phyloP scores from a whole-genome alignment of 1,140 invertebrate species.

The Goniozus legneri region DNA sequence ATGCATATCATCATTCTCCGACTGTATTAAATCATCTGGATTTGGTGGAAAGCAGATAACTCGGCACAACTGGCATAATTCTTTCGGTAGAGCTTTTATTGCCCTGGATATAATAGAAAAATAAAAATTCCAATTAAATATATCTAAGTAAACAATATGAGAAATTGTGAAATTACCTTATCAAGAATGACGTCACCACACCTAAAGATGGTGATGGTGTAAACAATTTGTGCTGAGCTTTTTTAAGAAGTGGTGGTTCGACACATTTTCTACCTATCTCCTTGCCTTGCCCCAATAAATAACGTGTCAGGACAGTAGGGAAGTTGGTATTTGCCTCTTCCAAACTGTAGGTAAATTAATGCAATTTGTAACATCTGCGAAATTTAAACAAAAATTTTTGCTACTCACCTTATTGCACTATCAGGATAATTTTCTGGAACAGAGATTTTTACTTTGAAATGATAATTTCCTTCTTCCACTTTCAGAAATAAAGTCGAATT shows the following conservation, averaged over 20 bases:
- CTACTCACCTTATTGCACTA: conserved; percentile 55
- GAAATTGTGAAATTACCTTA: conserved; percentile 39
- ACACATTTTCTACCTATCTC: conserved; percentile 71
- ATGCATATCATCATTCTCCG: conserved; percentile 61
- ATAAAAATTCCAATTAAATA: not conserved
- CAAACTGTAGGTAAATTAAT: conserved; percentile 47
- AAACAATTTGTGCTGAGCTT: conserved; percentile 55
- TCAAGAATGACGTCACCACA: conserved; percentile 61
- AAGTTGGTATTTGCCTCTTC: conserved; percentile 65
- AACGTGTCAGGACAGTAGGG: conserved; percentile 60
- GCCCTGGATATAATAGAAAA: conserved; percentile 9
- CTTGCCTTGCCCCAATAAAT: conserved; percentile 63
- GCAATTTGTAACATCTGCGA: not conserved
- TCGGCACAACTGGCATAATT: conserved; percentile 66
- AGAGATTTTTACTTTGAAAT: conserved; percentile 57
- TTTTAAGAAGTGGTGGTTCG: conserved; percentile 62
- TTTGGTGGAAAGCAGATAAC: conserved; percentile 60
- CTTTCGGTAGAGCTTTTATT: conserved; percentile 60
- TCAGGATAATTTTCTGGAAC: conserved; percentile 69
- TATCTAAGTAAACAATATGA: not conserved
- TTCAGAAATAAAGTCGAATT: conserved; percentile 61
- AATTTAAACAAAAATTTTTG: conserved; percentile 1
- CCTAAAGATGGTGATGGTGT: conserved; percentile 62
- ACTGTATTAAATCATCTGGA: conserved; percentile 55
- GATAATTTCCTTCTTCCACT: conserved; percentile 60